A percentile compares a stretch with the other conserved stretches of the same genome.
These are phyloP conservation scores for Pyrgilauda ruficollis DNA, from an alignment of 2,113 vertebrate species.

Conservation along the genomic window DNA sequence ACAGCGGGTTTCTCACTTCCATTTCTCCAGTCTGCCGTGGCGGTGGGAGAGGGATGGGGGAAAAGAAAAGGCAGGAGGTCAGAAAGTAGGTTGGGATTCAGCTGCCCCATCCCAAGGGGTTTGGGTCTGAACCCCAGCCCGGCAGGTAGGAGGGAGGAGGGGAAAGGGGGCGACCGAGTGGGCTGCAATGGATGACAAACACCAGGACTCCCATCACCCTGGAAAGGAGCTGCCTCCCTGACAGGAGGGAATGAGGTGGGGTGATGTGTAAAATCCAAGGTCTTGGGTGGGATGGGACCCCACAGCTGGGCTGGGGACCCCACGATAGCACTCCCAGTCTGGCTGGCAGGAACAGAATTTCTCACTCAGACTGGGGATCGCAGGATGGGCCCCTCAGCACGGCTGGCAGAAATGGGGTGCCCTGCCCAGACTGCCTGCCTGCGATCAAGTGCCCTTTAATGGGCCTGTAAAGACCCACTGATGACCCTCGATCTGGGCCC, in stretches of 20 bases:
- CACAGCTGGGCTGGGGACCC: background rate
- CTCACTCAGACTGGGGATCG: background rate
- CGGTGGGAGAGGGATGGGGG: fast-evolving
- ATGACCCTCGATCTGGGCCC: constrained; percentile 47
- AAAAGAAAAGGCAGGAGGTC: background rate
- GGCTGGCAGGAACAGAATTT: background rate
- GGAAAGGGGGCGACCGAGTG: background rate
- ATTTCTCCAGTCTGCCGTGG: constrained; percentile 87
- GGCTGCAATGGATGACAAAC: background rate
- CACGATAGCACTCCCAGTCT: background rate
- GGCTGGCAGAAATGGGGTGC: background rate
- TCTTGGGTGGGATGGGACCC: background rate
- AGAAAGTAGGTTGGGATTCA: background rate
- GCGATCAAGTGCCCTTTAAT: constrained; percentile 51
- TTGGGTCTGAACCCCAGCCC: background rate
- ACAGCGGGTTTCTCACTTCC: constrained; percentile 95
- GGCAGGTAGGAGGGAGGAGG: background rate
- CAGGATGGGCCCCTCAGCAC: background rate
- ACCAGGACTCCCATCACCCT: background rate
- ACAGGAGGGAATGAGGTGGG: background rate
- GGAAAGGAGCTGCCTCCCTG: background rate
- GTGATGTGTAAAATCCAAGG: background rate
- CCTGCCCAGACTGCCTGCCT: background rate
- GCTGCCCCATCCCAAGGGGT: background rate
- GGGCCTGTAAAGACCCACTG: constrained; percentile 61